Percentiles rank a stretch among this genome's conserved stretches.
These are phyloP conservation scores for Mellilla xanthometata DNA, from an alignment of 2,888 invertebrate genomes.

Conservation along the genomic window DNA sequence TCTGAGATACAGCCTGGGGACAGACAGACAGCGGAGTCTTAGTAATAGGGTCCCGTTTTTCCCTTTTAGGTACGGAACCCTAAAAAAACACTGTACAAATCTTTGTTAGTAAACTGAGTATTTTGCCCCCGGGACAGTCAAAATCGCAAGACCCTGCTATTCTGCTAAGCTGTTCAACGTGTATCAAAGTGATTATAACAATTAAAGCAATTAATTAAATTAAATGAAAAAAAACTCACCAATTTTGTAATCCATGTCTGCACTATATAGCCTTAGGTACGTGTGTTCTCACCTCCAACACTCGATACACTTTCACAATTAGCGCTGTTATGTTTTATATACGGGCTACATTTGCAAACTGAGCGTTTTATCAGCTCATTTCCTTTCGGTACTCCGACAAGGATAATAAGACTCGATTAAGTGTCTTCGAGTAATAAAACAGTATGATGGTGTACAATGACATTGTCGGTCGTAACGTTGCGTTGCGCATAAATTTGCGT, in stretches of 20 bases:
- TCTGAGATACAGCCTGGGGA: too few relatives aligned
- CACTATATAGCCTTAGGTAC: background rate
- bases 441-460: conserved; percentile 24
- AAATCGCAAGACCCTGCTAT: too few relatives aligned
- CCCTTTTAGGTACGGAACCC: too few relatives aligned
- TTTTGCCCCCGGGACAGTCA: too few relatives aligned
- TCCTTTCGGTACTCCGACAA: conserved; percentile 53
- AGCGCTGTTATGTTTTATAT: conserved; percentile 41
- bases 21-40: too few relatives aligned
- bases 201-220: too few relatives aligned
- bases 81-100: too few relatives aligned
- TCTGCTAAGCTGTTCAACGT: background rate
- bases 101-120: too few relatives aligned
- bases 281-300: conserved; percentile 3
- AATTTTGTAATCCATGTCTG: conserved; percentile 36
- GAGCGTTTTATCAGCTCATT: conserved; percentile 44
- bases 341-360: conserved; percentile 37
- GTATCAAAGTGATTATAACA: too few relatives aligned
- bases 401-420: conserved; percentile 39
- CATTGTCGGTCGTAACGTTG: conserved; percentile 2
- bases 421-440: conserved; percentile 9
- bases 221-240: conserved; percentile 8
- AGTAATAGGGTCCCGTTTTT: too few relatives aligned
- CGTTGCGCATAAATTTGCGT: conserved; percentile 14
- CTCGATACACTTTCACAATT: conserved; percentile 24